A percentile compares a stretch with the other conserved stretches of the same genome.
These are phyloP conservation scores for Zoanthus sansibaricus DNA, from an alignment of 92 coral and sea anemone genomes.

Conservation along the genomic window DNA sequence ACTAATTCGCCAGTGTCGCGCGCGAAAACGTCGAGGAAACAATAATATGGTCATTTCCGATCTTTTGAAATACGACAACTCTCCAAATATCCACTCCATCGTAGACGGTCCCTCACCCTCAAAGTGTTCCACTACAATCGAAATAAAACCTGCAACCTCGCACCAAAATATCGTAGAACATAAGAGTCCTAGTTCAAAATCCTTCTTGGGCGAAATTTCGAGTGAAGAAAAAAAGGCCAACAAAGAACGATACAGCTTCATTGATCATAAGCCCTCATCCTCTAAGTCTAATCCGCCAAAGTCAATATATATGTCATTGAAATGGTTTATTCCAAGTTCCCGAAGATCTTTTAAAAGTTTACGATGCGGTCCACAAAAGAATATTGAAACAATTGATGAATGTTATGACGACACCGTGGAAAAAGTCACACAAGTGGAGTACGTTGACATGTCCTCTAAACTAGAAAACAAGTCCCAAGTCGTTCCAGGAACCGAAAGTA, in stretches of 20 bases:
- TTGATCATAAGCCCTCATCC: not conserved
- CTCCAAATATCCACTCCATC: slow-evolving; percentile 41
- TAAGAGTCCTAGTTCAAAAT: not conserved
- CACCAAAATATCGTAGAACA: not conserved
- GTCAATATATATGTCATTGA: slow-evolving; percentile 18
- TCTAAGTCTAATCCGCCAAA: not conserved
- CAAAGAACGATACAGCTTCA: not conserved
- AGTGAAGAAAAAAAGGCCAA: not conserved
- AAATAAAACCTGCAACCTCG: slow-evolving; percentile 1
- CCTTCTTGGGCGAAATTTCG: not conserved
- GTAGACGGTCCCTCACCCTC: not conserved
- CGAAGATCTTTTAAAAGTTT: not conserved
- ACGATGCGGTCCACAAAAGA: not conserved
- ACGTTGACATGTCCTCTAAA: slow-evolving; percentile 22
- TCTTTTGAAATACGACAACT: not conserved
- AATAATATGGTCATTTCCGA: slow-evolving; percentile 4
- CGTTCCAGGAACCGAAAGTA: not conserved
- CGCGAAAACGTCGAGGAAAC: not conserved
- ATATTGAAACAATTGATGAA: not conserved
- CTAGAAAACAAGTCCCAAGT: not conserved
- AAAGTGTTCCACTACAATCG: not conserved
- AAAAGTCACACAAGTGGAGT: not conserved
- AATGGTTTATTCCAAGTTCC: slow-evolving; percentile 12
- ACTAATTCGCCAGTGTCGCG: not conserved
- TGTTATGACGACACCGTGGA: slow-evolving; percentile 17